Percentiles rank a stretch among this genome's conserved stretches.
Evolutionary conservation across 2,888 invertebrate species (phyloP).

Genomic region (Pollenia griseotomentosa): DNA sequence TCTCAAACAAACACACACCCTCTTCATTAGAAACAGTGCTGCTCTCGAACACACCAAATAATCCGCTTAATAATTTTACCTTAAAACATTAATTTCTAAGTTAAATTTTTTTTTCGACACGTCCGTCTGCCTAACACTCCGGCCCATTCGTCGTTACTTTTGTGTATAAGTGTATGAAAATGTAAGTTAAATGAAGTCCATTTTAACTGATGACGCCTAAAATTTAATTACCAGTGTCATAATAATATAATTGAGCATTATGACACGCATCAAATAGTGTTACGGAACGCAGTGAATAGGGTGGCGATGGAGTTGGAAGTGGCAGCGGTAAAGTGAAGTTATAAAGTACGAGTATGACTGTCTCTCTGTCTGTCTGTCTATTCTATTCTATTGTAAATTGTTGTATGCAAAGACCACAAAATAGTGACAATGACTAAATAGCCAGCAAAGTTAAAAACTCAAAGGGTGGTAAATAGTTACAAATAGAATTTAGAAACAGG

Average conservation of each 20-base stretch:
- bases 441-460: conserved; percentile 44
- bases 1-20: conserved; percentile 38
- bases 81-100: conserved; percentile 62
- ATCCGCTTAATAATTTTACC: conserved; percentile 64
- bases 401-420: conserved; percentile 57
- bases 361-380: not conserved
- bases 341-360: no score
- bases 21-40: not conserved
- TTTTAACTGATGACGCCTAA: conserved; percentile 71
- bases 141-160: not conserved
- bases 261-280: conserved; percentile 75
- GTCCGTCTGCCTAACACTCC: conserved; percentile 5
- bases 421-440: conserved; percentile 72
- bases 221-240: conserved; percentile 76
- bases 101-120: not conserved
- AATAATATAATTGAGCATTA: conserved; percentile 77
- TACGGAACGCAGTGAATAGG: conserved; percentile 18
- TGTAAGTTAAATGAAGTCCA: conserved; percentile 68
- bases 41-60: conserved; percentile 44
- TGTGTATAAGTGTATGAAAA: conserved; percentile 24
- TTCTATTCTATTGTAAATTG: conserved; percentile 45
- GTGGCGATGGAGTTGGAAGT: not conserved
- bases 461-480: conserved; percentile 53
- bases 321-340: not conserved
- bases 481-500: conserved; percentile 45